A percentile compares a stretch with the other conserved stretches of the same genome.
phyloP scores from a whole-genome alignment of 1,140 invertebrate genomes.

The Drosophila suzukii region DNA sequence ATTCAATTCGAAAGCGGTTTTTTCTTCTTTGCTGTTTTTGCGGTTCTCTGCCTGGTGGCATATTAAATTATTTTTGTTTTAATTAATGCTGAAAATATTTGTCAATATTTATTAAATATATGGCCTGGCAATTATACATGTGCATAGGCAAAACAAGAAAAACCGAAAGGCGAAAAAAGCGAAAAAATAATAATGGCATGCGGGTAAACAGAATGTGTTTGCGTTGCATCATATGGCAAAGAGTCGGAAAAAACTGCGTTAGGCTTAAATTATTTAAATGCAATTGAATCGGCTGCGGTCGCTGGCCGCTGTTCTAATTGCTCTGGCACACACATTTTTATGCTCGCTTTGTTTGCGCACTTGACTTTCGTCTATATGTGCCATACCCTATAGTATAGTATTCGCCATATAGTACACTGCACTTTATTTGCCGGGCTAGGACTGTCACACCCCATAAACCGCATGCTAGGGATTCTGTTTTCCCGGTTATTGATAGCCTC shows the following conservation, averaged over 20 bases:
- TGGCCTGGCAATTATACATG: conserved; percentile 31
- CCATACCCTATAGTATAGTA: background rate
- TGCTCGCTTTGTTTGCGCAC: conserved; percentile 34
- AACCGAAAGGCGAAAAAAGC: conserved; percentile 8
- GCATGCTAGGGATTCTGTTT: conserved; percentile 71
- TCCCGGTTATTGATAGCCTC: conserved; percentile 69
- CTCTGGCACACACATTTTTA: conserved; percentile 47
- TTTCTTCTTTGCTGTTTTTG: conserved; percentile 21
- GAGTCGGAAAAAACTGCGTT: conserved; percentile 22
- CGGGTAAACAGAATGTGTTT: conserved; percentile 52
- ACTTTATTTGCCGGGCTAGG: conserved; percentile 4
- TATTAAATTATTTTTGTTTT: conserved; percentile 54
- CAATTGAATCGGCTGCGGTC: conserved; percentile 46
- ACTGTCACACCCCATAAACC: conserved; percentile 47
- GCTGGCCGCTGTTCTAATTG: conserved; percentile 46
- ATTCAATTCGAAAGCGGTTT: conserved; percentile 18
- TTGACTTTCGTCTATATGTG: conserved; percentile 33
- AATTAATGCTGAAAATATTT: conserved; percentile 69
- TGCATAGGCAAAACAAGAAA: background rate
- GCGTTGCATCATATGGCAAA: conserved; percentile 31
- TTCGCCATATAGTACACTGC: background rate
- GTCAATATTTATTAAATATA: conserved; percentile 56
- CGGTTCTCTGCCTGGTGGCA: conserved; percentile 3
- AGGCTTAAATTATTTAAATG: conserved; percentile 64
- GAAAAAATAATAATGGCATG: conserved; percentile 49